Percentiles rank a stretch among this genome's conserved stretches.
Evolutionary conservation across 2,797 vertebrate genomes (phyloP).

Genomic region (Anisognathus igniventris): DNA sequence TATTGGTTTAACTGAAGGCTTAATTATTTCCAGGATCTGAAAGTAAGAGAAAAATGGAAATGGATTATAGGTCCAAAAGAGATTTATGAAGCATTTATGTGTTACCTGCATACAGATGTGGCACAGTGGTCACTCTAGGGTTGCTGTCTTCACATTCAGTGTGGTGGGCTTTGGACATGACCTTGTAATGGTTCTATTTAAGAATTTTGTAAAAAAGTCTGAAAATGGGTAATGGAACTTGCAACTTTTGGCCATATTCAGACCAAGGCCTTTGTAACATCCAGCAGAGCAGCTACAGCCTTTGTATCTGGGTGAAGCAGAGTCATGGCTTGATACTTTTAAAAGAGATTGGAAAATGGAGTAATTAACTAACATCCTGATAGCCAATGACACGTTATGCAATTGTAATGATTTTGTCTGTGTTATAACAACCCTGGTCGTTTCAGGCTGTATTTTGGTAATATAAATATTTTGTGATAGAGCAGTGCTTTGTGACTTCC

Average conservation of each 20-base stretch:
- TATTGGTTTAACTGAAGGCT: neutral
- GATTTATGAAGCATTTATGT: neutral
- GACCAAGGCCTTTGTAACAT: neutral
- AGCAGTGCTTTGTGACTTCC: constrained; percentile 48
- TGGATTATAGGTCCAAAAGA: neutral
- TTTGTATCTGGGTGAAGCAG: neutral
- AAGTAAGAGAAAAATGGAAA: neutral
- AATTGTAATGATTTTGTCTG: constrained; percentile 1
- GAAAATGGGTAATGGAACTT: neutral
- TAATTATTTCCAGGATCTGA: neutral
- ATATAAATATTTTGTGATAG: constrained; percentile 52
- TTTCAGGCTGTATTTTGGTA: constrained; percentile 37
- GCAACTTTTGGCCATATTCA: rapidly evolving
- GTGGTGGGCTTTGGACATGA: neutral
- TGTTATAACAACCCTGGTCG: constrained; percentile 1
- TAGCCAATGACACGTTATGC: neutral
- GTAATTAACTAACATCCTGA: neutral
- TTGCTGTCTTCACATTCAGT: rapidly evolving
- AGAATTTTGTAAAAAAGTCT: neutral
- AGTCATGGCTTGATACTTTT: neutral
- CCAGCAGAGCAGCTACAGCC: neutral
- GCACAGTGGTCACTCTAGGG: neutral
- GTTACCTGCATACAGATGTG: neutral
- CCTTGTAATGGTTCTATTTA: neutral
- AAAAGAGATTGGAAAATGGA: neutral